phyloP scores from a whole-genome alignment of 2,797 vertebrate species.

The Catostomus latipinnis region DNA sequence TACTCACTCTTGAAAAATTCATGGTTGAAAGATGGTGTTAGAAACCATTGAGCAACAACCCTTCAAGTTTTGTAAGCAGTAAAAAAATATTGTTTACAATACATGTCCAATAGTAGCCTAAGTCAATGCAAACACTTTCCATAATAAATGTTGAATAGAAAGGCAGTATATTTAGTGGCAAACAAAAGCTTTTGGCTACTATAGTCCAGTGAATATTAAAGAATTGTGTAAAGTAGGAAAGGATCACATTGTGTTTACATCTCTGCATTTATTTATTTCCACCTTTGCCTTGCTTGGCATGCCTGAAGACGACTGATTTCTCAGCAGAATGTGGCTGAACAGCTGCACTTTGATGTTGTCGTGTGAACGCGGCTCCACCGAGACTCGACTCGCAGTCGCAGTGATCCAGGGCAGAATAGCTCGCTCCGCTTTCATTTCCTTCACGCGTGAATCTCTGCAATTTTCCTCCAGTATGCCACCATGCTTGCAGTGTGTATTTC shows the following conservation, averaged over 20 bases:
- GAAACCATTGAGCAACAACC: no score
- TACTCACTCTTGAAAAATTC: no score
- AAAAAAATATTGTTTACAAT: no score
- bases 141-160: no score
- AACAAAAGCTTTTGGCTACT: constrained; percentile 57
- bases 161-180: no score
- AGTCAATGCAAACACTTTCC: no score
- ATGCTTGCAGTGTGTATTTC: constrained; percentile 72
- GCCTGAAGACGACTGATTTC: constrained; percentile 68
- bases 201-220: constrained; percentile 33
- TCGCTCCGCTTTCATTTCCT: constrained; percentile 75
- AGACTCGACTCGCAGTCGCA: constrained; percentile 69
- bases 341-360: constrained; percentile 71
- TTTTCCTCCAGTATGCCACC: constrained; percentile 73
- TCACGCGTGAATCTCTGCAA: constrained; percentile 66
- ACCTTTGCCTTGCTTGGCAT: constrained; percentile 53
- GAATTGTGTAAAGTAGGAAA: constrained; percentile 26
- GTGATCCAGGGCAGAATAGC: constrained; percentile 70
- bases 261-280: constrained; percentile 39
- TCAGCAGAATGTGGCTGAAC: constrained; percentile 63
- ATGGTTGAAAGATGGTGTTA: no score
- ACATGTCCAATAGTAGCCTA: no score
- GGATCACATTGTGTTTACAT: constrained; percentile 44
- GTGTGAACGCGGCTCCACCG: constrained; percentile 35
- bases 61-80: no score